Evolutionary conservation across 2,888 invertebrate genomes (phyloP).

Genomic region (Papilio demoleus): DNA sequence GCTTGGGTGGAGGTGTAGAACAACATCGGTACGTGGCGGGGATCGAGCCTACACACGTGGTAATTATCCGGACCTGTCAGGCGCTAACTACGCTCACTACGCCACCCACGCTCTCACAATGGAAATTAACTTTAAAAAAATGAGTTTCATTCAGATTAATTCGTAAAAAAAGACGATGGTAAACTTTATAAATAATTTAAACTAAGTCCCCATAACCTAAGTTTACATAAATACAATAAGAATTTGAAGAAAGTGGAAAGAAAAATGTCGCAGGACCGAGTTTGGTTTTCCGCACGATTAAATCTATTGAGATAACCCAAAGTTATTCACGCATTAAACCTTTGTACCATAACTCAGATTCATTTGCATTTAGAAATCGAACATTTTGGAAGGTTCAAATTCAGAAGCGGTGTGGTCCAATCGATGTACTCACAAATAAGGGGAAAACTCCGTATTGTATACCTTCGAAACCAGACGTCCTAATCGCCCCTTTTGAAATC

Average conservation of each 20-base stretch:
- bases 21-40: too few species aligned
- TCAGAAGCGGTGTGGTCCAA: slow-evolving; percentile 57
- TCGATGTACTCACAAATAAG: slow-evolving; percentile 70
- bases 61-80: too few species aligned
- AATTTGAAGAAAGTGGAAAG: not conserved
- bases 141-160: not conserved
- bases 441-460: slow-evolving; percentile 72
- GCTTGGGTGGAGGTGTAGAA: too few species aligned
- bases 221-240: not conserved
- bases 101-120: too few species aligned
- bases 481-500: slow-evolving; percentile 83
- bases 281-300: not conserved
- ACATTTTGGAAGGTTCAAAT: slow-evolving; percentile 65
- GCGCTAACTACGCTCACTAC: too few species aligned
- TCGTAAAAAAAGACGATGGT: not conserved
- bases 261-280: not conserved
- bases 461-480: slow-evolving; percentile 82
- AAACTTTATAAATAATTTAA: not conserved
- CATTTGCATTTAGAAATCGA: slow-evolving; percentile 65
- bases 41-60: too few species aligned
- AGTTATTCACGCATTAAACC: slow-evolving; percentile 58
- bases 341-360: slow-evolving; percentile 69
- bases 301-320: slow-evolving; percentile 4
- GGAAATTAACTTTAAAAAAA: not conserved
- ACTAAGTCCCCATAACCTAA: not conserved